Percentiles rank a stretch among this genome's conserved stretches.
Conservation (phyloP, 2,888 invertebrate species). For the Melanotus villosus region DNA sequence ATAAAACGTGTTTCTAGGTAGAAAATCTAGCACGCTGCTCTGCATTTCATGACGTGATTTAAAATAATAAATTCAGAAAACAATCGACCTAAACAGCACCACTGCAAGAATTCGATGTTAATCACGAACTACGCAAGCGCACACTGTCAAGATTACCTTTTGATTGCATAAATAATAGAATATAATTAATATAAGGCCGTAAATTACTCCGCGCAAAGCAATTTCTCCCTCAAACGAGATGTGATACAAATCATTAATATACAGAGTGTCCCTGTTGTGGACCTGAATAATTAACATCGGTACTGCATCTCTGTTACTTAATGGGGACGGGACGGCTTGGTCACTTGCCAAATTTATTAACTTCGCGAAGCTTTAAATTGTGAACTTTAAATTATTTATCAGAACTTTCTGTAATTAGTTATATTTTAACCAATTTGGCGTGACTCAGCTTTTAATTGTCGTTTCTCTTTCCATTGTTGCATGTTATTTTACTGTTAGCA, state of each 20-base stretch:
- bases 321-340: neutral
- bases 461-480: no score
- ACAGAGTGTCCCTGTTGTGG: constrained; percentile 3
- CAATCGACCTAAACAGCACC: constrained; percentile 10
- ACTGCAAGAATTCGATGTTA: constrained; percentile 21
- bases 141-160: constrained; percentile 27
- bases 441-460: no score
- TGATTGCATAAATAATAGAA: constrained; percentile 36
- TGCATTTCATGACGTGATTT: constrained; percentile 24
- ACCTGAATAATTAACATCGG: constrained; percentile 9
- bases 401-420: no score
- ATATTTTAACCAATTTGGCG: no score
- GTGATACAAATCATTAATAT: constrained; percentile 29
- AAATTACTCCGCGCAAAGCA: constrained; percentile 28
- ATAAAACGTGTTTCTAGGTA: no score
- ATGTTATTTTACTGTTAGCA: no score
- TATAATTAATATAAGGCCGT: constrained; percentile 32
- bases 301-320: neutral
- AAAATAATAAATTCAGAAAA: constrained; percentile 36
- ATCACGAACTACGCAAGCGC: constrained; percentile 19
- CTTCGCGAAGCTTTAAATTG: no score
- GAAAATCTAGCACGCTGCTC: no score
- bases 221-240: constrained; percentile 28
- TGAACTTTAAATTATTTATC: no score
- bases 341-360: neutral